Evolutionary conservation across 2,797 vertebrate species (phyloP), one percentile per base, ranked within the genome.

Genomic region (Hephaestus fuliginosus): DNA sequence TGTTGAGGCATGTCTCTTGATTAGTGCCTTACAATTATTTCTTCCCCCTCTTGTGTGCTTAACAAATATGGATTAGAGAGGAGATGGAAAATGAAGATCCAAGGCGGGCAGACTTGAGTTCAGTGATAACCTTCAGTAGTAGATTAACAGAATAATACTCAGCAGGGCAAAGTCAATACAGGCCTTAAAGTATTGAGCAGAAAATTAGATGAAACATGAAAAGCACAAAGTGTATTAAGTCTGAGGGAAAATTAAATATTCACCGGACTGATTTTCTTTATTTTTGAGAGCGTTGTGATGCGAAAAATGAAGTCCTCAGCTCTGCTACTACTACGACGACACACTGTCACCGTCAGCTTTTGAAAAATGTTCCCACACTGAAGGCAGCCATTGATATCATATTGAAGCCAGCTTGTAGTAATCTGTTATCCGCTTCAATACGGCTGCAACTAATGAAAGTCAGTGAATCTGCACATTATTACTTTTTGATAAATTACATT

Each of bases 31-130:
- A 22, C 51, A 63, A n/a, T 46, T 39, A 53, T 66, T 70, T 75
- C 46, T 4, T 44, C 22, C 14, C 11, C 2, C 62, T 57, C 61
- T 36, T 46, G 49, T 65, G 48, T 78, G 52, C 67, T 41, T 30
- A 55, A 74, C 52, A 77, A 68, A 77, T 68, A 56, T 62, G 66
- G 62, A 83, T 65, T 36, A 18, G 41, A 64, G 64, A 63, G 33
- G 8, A 44, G 48, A 72, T 28, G 13, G 49, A 44, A 66, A 65
- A 33, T 11, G 3, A 15, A 65, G 30, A 63, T 49, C 22, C 12
- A 14, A 65, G 41, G n/a, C 36, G 48, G 25, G 62, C 3, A 22
- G 43, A 0, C 48, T 5, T 18, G 28, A 28, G 22, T 62, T 68
- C 33, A 52, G 14, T 22, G 55, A 53, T 76, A 68, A 56, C 17